phyloP scores from a whole-genome alignment of 2,797 vertebrate species.

The Gila robusta region DNA sequence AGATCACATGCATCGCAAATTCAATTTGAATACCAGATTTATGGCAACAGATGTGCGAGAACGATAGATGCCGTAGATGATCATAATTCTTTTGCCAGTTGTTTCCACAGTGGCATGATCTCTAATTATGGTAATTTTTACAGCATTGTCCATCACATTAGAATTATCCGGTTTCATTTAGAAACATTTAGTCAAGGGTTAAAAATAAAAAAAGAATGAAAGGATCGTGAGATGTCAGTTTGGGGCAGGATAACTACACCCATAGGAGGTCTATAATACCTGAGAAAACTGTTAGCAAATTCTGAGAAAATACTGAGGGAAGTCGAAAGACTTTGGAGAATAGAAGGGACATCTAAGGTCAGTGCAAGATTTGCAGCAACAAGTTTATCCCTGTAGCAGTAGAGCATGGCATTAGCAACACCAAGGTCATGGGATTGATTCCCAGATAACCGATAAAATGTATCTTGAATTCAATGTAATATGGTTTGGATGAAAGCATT shows the following conservation, averaged over 20 bases:
- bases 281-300: neutral
- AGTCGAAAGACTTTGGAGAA: neutral
- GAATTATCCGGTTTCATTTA: neutral
- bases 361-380: neutral
- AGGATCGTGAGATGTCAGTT: constrained; percentile 20
- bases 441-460: neutral
- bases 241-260: neutral
- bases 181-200: constrained; percentile 1
- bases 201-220: constrained; percentile 2
- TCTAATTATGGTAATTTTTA: constrained; percentile 43
- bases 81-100: constrained; percentile 36
- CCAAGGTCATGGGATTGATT: neutral
- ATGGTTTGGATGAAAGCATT: neutral
- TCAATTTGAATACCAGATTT: constrained; percentile 56
- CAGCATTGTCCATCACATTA: constrained; percentile 30
- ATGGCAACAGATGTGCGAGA: constrained; percentile 52
- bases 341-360: neutral
- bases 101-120: constrained; percentile 29
- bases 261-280: too few relatives aligned
- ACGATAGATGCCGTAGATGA: constrained; percentile 25
- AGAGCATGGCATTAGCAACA: neutral
- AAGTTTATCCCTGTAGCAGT: neutral
- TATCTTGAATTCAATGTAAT: neutral
- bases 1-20: constrained; percentile 42
- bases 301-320: neutral